Percentiles rank a stretch among this genome's conserved stretches.
These are phyloP conservation scores for Mycetomoellerius zeteki DNA, from an alignment of 1,140 invertebrate genomes.

Conservation along the genomic window DNA sequence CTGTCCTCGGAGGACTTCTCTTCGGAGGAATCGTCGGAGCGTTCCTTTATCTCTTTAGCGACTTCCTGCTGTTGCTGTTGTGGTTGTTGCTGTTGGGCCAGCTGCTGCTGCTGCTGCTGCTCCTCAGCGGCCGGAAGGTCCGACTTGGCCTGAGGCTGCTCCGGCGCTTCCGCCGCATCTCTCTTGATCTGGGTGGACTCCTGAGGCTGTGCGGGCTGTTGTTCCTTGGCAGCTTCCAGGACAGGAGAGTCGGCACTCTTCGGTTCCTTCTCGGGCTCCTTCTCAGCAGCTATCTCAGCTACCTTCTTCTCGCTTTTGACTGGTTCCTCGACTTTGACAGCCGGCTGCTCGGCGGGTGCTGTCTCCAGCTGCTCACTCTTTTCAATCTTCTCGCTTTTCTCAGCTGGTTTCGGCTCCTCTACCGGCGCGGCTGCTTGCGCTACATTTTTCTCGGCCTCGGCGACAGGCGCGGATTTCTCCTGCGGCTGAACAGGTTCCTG, in stretches of 20 bases:
- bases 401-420: conserved; percentile 51
- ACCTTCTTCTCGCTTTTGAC: conserved; percentile 65
- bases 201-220: conserved; percentile 19
- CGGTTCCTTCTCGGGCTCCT: conserved; percentile 50
- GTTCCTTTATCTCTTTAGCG: conserved; percentile 60
- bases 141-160: conserved; percentile 48
- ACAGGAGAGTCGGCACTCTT: conserved; percentile 65
- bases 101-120: conserved; percentile 48
- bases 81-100: conserved; percentile 43
- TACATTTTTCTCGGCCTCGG: conserved; percentile 51
- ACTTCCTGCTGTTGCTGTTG: conserved; percentile 40
- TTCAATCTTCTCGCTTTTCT: conserved; percentile 69
- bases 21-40: conserved; percentile 65
- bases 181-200: conserved; percentile 67
- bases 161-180: conserved; percentile 37
- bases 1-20: conserved; percentile 65
- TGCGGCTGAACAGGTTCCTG: conserved; percentile 34
- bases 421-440: background rate
- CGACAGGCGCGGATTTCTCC: conserved; percentile 36
- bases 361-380: conserved; percentile 60
- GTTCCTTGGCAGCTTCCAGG: background rate
- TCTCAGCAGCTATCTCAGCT: background rate
- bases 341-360: conserved; percentile 72
- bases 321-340: conserved; percentile 52
- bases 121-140: conserved; percentile 44